These are phyloP conservation scores for Diarsia mendica DNA, from an alignment of 2,888 invertebrate genomes.

Conservation along the genomic window DNA sequence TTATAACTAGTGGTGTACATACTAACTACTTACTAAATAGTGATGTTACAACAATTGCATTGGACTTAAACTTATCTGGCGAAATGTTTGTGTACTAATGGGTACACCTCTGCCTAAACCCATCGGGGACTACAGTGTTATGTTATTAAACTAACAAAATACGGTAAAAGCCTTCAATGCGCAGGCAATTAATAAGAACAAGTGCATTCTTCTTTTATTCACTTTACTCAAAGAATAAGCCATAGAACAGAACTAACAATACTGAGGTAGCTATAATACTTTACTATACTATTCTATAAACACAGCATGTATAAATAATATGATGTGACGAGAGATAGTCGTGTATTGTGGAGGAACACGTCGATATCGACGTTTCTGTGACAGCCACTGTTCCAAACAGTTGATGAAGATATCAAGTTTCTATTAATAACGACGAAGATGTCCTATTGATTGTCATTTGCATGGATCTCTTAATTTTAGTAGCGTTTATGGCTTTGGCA, in stretches of 20 bases:
- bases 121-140: too few relatives aligned
- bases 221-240: conserved; percentile 11
- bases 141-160: background rate
- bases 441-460: background rate
- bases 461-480: conserved; percentile 1
- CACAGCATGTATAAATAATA: conserved; percentile 34
- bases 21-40: too few relatives aligned
- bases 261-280: background rate
- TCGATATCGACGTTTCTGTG: conserved; percentile 44
- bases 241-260: conserved; percentile 28
- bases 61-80: too few relatives aligned
- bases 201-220: too few relatives aligned
- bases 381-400: conserved; percentile 46
- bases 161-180: background rate
- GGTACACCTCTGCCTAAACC: too few relatives aligned
- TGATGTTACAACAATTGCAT: too few relatives aligned
- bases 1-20: too few relatives aligned
- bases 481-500: background rate
- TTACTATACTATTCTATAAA: conserved; percentile 10
- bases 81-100: too few relatives aligned
- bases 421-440: conserved; percentile 27
- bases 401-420: conserved; percentile 41
- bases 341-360: conserved; percentile 49
- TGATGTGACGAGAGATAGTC: conserved; percentile 42
- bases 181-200: background rate